These are phyloP conservation scores for Stichopus horrens DNA, from an alignment of 53 echinoderm and acorn worm species.

Conservation along the genomic window DNA sequence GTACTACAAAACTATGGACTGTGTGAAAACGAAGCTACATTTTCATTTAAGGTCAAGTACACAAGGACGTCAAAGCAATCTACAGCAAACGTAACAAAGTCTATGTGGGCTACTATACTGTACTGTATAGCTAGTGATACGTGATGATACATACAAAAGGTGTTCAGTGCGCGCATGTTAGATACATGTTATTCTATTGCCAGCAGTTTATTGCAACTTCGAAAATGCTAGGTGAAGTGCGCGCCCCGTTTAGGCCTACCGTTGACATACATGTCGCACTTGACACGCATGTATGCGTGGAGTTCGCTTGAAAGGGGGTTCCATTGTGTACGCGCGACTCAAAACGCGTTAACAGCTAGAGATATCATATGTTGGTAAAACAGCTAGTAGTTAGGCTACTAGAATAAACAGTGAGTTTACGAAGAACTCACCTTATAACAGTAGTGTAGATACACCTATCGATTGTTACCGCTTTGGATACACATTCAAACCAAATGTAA, in stretches of 20 bases:
- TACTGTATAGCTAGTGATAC: no score
- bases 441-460: no score
- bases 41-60: not conserved
- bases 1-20: not conserved
- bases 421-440: no score
- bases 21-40: not conserved
- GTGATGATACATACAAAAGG: not conserved
- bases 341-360: no score
- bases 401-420: no score
- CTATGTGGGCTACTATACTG: no score
- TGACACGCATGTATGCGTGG: not conserved
- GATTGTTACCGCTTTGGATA: no score
- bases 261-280: not conserved
- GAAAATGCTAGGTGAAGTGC: not conserved
- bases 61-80: not conserved
- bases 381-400: no score
- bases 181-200: not conserved
- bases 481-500: no score
- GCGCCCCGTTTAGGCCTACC: not conserved
- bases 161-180: not conserved
- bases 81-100: not conserved
- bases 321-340: no score
- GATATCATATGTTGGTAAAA: no score
- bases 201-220: not conserved
- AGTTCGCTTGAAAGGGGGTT: no score